Evolutionary conservation across 2,888 invertebrate genomes (phyloP).

Genomic region (Synanthedon andrenaeformis): DNA sequence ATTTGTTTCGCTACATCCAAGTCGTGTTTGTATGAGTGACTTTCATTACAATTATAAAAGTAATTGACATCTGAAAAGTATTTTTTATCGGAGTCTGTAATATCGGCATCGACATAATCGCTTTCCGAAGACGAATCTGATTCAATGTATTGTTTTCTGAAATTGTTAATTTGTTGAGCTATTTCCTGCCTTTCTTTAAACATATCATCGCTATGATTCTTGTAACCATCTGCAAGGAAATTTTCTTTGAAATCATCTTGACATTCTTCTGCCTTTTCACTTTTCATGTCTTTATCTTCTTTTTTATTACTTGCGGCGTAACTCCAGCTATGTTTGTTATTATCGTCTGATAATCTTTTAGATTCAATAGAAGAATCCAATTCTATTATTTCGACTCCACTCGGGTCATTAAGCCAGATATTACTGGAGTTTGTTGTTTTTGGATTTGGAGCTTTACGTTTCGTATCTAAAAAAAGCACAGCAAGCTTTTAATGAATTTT

Average conservation of each 20-base stretch:
- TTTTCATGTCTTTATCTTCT: slow-evolving; percentile 5
- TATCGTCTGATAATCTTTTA: slow-evolving; percentile 14
- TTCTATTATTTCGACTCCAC: slow-evolving; percentile 41
- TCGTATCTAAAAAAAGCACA: not conserved
- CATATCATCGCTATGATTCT: slow-evolving; percentile 5
- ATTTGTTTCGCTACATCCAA: slow-evolving; percentile 27
- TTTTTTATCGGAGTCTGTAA: slow-evolving; percentile 15
- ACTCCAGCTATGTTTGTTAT: slow-evolving; percentile 22
- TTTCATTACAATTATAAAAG: not conserved
- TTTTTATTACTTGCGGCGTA: slow-evolving; percentile 14
- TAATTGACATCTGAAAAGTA: not conserved
- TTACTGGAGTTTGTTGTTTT: slow-evolving; percentile 20
- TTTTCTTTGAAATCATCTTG: slow-evolving; percentile 2
- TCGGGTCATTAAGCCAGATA: slow-evolving; percentile 21
- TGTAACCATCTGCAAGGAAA: slow-evolving; percentile 4
- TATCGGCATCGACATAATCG: slow-evolving; percentile 14
- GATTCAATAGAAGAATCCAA: slow-evolving; percentile 27
- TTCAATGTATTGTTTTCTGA: slow-evolving; percentile 24
- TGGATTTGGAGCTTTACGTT: slow-evolving; percentile 9
- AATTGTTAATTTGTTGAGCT: slow-evolving; percentile 28
- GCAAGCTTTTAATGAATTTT: not conserved
- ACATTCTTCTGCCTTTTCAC: slow-evolving; percentile 2
- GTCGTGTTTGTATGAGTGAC: slow-evolving; percentile 15
- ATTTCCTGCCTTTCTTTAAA: slow-evolving; percentile 9
- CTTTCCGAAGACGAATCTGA: slow-evolving; percentile 34